A percentile compares a stretch with the other conserved stretches of the same genome.
Conservation (phyloP, 2,113 vertebrate species). For the Craseonycteris thonglongyai region DNA sequence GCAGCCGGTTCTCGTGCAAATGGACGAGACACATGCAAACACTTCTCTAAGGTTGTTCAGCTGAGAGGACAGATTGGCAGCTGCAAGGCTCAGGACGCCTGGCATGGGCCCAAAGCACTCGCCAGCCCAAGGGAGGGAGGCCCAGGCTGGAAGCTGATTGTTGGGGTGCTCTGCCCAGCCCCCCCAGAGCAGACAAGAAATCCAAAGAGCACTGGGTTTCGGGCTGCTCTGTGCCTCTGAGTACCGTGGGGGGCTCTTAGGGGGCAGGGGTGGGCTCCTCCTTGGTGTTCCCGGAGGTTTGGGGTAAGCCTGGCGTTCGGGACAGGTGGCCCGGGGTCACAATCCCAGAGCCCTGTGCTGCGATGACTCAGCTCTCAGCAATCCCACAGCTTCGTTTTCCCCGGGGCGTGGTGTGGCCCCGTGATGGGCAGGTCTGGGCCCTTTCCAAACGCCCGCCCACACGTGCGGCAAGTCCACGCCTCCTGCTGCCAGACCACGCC, state of each 20-base stretch:
- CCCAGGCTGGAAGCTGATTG: background rate
- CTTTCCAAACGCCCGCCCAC: background rate
- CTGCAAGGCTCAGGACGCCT: background rate
- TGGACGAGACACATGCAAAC: background rate
- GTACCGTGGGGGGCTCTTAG: too few relatives aligned
- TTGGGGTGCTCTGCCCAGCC: too few relatives aligned
- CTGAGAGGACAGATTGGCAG: background rate
- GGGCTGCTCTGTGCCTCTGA: background rate
- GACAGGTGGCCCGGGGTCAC: background rate
- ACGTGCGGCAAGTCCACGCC: background rate
- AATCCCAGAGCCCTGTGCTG: background rate
- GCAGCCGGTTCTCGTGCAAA: background rate
- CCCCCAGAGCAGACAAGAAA: too few relatives aligned
- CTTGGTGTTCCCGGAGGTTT: background rate
- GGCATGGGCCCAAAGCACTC: too few relatives aligned
- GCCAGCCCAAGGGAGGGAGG: rapidly evolving
- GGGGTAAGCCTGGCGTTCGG: background rate
- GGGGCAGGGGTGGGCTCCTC: background rate
- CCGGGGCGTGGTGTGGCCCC: too few relatives aligned
- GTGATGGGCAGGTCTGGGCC: too few relatives aligned
- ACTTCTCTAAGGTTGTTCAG: background rate
- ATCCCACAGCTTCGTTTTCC: background rate
- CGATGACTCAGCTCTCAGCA: background rate
- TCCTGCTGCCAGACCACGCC: too few relatives aligned
- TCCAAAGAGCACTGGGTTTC: too few relatives aligned